Percentiles rank a stretch among this genome's conserved stretches.
phyloP scores from a whole-genome alignment of 2,113 vertebrate genomes.

The Centropus unirufus region DNA sequence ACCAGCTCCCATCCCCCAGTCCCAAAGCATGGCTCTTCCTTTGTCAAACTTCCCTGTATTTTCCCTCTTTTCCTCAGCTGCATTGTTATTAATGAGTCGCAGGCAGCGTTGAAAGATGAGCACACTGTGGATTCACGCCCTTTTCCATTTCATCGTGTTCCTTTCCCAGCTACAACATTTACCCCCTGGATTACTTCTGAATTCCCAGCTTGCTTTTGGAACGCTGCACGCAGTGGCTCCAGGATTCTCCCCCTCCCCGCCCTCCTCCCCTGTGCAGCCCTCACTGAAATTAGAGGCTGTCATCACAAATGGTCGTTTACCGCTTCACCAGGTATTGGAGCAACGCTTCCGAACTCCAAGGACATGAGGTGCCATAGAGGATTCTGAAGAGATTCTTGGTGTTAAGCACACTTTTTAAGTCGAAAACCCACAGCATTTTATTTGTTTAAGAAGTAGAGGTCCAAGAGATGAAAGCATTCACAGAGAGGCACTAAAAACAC shows the following conservation, averaged over 20 bases:
- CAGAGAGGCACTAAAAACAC: neutral
- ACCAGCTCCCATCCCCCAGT: neutral
- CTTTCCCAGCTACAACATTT: neutral
- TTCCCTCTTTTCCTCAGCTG: neutral
- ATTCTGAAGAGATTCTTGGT: neutral
- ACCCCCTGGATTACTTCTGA: neutral
- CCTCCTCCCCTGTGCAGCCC: neutral
- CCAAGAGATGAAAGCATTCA: fast-evolving
- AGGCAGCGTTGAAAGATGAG: neutral
- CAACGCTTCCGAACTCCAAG: neutral
- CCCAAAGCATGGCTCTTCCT: neutral
- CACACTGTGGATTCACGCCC: fast-evolving
- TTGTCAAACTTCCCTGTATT: too few relatives aligned
- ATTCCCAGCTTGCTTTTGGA: neutral
- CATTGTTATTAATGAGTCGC: neutral
- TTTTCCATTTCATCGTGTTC: neutral
- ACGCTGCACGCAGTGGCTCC: neutral
- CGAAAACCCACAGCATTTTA: neutral
- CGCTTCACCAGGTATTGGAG: neutral
- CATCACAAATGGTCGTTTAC: neutral
- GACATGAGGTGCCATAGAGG: fast-evolving
- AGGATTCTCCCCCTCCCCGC: neutral
- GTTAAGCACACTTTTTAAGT: neutral
- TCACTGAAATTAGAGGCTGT: neutral
- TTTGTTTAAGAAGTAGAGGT: neutral